Conservation (phyloP, 2,888 invertebrate species). For the Cryptocheilus praepositus region DNA sequence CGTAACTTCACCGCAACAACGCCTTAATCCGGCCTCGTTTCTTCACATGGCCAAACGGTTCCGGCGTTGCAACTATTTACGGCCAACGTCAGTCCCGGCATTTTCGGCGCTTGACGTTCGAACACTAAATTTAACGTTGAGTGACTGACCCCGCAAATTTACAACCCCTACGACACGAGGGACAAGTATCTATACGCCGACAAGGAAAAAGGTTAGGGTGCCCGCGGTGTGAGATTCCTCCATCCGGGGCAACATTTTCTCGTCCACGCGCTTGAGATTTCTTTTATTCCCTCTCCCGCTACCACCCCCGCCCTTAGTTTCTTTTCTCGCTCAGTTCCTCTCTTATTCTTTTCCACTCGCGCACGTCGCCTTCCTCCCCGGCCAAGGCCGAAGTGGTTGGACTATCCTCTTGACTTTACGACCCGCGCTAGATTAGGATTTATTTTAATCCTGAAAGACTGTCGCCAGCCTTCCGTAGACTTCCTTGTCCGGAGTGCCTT, state of each 20-base stretch:
- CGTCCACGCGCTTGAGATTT: conserved; percentile 38
- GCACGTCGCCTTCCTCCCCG: conserved; percentile 14
- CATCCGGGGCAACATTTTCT: conserved; percentile 42
- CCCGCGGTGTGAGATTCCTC: conserved; percentile 28
- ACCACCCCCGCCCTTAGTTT: conserved; percentile 10
- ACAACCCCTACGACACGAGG: no score
- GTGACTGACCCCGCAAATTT: no score
- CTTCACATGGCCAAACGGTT: no score
- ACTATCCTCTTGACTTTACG: conserved; percentile 60
- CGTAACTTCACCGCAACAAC: no score
- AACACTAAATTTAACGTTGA: no score
- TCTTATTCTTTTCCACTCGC: background rate
- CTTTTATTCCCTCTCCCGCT: conserved; percentile 45
- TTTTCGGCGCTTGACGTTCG: no score
- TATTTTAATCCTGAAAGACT: conserved; percentile 66
- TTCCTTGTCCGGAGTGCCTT: conserved; percentile 17
- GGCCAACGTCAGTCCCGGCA: no score
- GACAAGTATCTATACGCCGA: conserved; percentile 39
- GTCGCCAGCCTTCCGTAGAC: conserved; percentile 23
- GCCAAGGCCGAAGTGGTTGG: conserved; percentile 30
- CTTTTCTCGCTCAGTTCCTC: conserved; percentile 11
- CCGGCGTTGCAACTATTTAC: no score
- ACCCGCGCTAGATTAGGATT: conserved; percentile 65
- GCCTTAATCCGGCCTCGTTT: no score
- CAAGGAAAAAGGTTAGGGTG: conserved; percentile 15